Base-by-base conservation (phyloP, 1,140 invertebrate genomes). In the Steinernema feltiae region DNA sequence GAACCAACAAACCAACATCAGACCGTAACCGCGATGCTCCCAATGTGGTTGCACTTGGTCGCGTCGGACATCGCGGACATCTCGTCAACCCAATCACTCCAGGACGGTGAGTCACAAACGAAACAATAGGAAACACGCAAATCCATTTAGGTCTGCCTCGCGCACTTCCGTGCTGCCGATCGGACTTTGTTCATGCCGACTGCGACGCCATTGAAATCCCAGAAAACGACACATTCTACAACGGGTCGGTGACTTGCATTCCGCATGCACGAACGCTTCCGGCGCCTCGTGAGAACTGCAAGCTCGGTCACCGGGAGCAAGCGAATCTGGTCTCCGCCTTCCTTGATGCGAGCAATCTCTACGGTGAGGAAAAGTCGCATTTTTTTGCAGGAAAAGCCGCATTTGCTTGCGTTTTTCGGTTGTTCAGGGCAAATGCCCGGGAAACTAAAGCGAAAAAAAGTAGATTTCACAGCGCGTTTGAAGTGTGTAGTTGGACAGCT, bases 251-350 rank as follows among this genome's bases (percentile, higher is more conserved):
- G 0, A 73, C 73, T 29, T 82, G 80, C 79, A 74, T 84, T 32
- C 81, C 84, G 1, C 83, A 86, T 48, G 32, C 81, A 1, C 72
- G 84, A 27, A 80, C 83, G 7, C 29, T 85, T n/a, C 48, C 73
- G 29, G 83, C 84, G 48, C 75, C 84, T 30, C 29, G 78, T 7
- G 70, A 77, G n/a, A 69, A 80, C 27, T 85, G 84, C 74, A 69
- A 76, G 18, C 70, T 85, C 79, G 93, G 94, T 17, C 92, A 93
- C 0, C 89, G 94, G 78, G 93, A 96, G 81, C 94, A 97, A 88
- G 91, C 94, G 1, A 97, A 97, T 87, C 93, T 95, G 83, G 94
- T 95, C 83, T 93, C 94, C 0, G 92, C 92, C 0, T 97, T 91
- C 86, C 88, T 97, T 46, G 94, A 97, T 84, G 92, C 88, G 0